Evolutionary conservation across 2,113 vertebrate genomes (phyloP).

Genomic region (Seriola quinqueradiata): DNA sequence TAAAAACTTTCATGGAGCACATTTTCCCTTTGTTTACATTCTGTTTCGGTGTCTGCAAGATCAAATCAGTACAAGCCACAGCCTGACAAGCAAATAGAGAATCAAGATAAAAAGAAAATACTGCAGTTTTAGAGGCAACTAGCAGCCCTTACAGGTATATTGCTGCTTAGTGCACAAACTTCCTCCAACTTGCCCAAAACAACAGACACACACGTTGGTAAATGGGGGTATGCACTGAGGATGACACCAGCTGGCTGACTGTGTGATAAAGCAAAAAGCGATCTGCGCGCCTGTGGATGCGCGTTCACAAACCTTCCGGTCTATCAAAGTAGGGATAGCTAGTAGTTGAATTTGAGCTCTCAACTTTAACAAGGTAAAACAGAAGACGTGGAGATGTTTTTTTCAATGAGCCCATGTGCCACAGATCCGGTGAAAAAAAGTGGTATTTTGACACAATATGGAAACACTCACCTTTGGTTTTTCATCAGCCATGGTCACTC

Average conservation of each 20-base stretch:
- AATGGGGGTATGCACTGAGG: conserved; percentile 10
- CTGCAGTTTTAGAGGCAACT: background rate
- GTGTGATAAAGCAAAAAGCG: conserved; percentile 48
- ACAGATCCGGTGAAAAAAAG: background rate
- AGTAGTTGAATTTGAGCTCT: conserved; percentile 66
- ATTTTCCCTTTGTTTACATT: conserved; percentile 28
- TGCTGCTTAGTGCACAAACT: background rate
- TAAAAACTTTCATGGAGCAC: background rate
- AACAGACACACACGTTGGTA: background rate
- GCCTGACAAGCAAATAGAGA: background rate
- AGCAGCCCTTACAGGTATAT: background rate
- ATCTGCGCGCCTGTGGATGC: conserved; percentile 75
- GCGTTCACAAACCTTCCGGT: conserved; percentile 88
- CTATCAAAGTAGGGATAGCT: conserved; percentile 74
- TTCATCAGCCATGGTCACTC: conserved; percentile 95
- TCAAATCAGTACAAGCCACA: background rate
- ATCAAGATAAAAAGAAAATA: background rate
- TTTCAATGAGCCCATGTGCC: background rate
- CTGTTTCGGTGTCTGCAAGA: background rate
- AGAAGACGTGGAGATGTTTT: conserved; percentile 16
- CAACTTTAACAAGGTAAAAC: conserved; percentile 61
- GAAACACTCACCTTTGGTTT: conserved; percentile 93
- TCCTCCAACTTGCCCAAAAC: background rate
- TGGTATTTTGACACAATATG: background rate
- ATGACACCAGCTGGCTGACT: conserved; percentile 66